Evolutionary conservation across 2,797 vertebrate genomes (phyloP).

Genomic region (Lithobates pipiens): DNA sequence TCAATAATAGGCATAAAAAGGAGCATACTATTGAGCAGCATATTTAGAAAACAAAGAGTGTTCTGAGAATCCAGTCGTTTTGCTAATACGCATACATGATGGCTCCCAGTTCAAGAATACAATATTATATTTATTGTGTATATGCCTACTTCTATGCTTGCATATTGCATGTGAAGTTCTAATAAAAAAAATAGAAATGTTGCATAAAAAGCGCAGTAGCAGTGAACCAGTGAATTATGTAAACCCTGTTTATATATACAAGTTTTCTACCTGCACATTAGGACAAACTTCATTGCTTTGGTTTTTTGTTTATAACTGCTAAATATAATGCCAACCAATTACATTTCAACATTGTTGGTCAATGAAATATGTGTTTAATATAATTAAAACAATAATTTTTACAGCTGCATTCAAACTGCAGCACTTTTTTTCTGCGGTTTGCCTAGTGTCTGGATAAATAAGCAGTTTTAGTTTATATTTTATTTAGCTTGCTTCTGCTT

Average conservation of each 20-base stretch:
- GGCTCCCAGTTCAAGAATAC: too few relatives aligned
- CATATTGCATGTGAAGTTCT: too few relatives aligned
- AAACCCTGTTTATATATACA: not conserved
- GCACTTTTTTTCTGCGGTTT: conserved; percentile 64
- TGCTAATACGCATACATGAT: too few relatives aligned
- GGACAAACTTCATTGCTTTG: not conserved
- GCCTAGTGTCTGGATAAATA: conserved; percentile 72
- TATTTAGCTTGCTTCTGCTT: conserved; percentile 56
- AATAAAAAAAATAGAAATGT: too few relatives aligned
- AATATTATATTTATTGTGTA: too few relatives aligned
- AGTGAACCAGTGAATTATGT: too few relatives aligned
- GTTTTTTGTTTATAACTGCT: conserved; percentile 3
- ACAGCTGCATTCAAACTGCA: conserved; percentile 60
- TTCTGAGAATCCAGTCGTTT: too few relatives aligned
- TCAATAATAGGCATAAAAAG: too few relatives aligned
- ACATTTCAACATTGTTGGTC: conserved; percentile 41
- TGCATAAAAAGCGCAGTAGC: too few relatives aligned
- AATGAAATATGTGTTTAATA: conserved; percentile 62
- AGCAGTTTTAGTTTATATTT: conserved; percentile 70
- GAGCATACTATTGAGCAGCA: too few relatives aligned
- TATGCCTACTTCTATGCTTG: too few relatives aligned
- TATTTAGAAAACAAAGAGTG: too few relatives aligned
- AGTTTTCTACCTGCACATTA: not conserved
- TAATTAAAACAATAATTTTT: conserved; percentile 54
- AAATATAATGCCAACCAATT: conserved; percentile 19